Evolutionary conservation across 2,113 vertebrate genomes (phyloP), one percentile per base, ranked within the genome.

Genomic region (Anoura caudifer): DNA sequence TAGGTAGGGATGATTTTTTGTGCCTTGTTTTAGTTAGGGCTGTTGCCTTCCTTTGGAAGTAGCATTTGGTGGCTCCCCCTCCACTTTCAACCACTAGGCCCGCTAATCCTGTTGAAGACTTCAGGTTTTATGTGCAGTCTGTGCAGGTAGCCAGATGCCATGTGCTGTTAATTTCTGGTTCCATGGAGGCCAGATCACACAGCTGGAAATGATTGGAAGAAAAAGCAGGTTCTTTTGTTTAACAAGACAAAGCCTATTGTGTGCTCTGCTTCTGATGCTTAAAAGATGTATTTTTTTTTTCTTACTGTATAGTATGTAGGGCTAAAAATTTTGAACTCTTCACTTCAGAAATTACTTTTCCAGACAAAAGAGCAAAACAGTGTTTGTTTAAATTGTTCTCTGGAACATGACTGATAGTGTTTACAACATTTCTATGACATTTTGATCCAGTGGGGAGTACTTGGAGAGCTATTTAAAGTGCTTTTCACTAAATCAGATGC

Each of bases 161-260:
- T 96, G 91, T 97, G 96, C 97, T 97, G 89, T 94, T 97, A 97
- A 98, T 96, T 98, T 97, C 95, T 97, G 97, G 97, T 97, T 95
- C 95, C 6, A 0, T 87, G 95, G 97, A 97, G 90, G 79, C 91
- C 54, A 59, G 80, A 95, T 97, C 90, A 89, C 50, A 87, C 98
- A 98, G 98, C 98, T 98, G 98, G 98, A 98, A 98, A 43, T 97
- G 97, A 98, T 98, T 85, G 94, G 92, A 94, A 92, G 97, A 33
- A 94, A 97, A 98, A 96, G 96, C 97, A 75, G 94, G 96, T 97
- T 98, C 98, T 98, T 98, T 98, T 98, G 97, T 98, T 98, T 97
- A 98, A 95, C 7, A 73, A 98, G 98, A 98, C 98, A 98, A 98
- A 98, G 98, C 96, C 98, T 67, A 97, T 98, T 98, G 98, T 98